A percentile compares a stretch with the other conserved stretches of the same genome.
Evolutionary conservation across 1,140 invertebrate species (phyloP).

Genomic region (Antheraea pernyi): DNA sequence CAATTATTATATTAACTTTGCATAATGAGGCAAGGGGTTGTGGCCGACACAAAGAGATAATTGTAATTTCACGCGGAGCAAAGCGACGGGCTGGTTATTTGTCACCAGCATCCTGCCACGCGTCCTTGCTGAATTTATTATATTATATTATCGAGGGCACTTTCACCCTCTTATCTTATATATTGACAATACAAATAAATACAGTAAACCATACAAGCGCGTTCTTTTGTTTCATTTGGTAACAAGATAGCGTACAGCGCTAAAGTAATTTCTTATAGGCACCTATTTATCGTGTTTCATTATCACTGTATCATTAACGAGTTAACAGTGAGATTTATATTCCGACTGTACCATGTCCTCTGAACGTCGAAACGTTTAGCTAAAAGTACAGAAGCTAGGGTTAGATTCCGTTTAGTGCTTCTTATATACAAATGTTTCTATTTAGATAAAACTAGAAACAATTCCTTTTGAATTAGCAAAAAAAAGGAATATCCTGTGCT

Average conservation of each 20-base stretch:
- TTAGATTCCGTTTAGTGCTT: no score
- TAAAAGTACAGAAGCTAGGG: no score
- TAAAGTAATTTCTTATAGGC: no score
- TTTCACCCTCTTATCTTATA: slow-evolving; percentile 55
- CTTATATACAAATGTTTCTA: no score
- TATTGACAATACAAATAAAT: slow-evolving; percentile 34
- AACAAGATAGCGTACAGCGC: neutral
- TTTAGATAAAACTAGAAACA: no score
- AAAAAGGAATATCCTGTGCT: no score
- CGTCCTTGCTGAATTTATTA: slow-evolving; percentile 67
- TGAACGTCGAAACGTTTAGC: no score
- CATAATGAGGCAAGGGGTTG: slow-evolving; percentile 68
- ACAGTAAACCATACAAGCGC: neutral
- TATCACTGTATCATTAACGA: no score
- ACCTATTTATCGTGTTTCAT: no score
- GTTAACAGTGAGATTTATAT: no score
- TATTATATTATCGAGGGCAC: slow-evolving; percentile 62
- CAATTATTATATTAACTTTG: slow-evolving; percentile 61
- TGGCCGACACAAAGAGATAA: slow-evolving; percentile 65
- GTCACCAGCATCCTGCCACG: slow-evolving; percentile 76
- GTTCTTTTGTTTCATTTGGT: neutral
- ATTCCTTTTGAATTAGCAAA: no score
- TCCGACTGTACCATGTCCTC: no score
- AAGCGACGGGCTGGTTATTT: slow-evolving; percentile 56
- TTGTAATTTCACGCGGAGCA: slow-evolving; percentile 70